phyloP scores from a whole-genome alignment of 2,888 invertebrate species.

The Cheilosia vulpina region DNA sequence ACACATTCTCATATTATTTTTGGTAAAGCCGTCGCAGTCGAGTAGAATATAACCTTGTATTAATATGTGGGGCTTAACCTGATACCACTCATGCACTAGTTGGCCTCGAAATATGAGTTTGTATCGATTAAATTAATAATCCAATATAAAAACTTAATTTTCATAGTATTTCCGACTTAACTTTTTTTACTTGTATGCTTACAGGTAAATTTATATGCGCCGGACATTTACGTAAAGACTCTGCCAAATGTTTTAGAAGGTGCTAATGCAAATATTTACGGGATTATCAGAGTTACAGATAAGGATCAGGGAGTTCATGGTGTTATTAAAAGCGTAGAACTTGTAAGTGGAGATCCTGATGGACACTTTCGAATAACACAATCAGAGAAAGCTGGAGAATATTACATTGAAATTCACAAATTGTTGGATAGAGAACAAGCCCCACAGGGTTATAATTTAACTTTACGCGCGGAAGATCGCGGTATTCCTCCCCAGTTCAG shows the following conservation, averaged over 20 bases:
- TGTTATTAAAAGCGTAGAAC: conserved; percentile 91
- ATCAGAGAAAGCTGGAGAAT: conserved; percentile 87
- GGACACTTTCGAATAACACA: conserved; percentile 93
- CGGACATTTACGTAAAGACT: conserved; percentile 91
- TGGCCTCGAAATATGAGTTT: too few species aligned
- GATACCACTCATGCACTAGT: too few species aligned
- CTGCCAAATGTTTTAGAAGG: conserved; percentile 92
- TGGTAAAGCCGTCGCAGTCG: too few species aligned
- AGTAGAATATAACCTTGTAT: too few species aligned
- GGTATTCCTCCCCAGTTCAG: conserved; percentile 91
- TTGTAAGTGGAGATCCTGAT: conserved; percentile 95
- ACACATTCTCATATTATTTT: too few species aligned
- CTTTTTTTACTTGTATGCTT: conserved; percentile 55
- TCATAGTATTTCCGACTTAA: neutral
- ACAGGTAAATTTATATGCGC: conserved; percentile 93
- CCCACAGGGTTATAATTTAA: conserved; percentile 93
- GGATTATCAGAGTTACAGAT: conserved; percentile 93
- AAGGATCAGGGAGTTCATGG: conserved; percentile 94
- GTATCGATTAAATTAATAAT: too few species aligned
- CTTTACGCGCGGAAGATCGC: conserved; percentile 92
- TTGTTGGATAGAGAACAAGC: conserved; percentile 91
- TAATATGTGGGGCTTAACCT: too few species aligned
- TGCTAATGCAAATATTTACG: conserved; percentile 93
- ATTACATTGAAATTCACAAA: conserved; percentile 91
- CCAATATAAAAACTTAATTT: too few species aligned